Evolutionary conservation across 2,888 invertebrate genomes (phyloP).

Genomic region (Chrysodeixis includens): DNA sequence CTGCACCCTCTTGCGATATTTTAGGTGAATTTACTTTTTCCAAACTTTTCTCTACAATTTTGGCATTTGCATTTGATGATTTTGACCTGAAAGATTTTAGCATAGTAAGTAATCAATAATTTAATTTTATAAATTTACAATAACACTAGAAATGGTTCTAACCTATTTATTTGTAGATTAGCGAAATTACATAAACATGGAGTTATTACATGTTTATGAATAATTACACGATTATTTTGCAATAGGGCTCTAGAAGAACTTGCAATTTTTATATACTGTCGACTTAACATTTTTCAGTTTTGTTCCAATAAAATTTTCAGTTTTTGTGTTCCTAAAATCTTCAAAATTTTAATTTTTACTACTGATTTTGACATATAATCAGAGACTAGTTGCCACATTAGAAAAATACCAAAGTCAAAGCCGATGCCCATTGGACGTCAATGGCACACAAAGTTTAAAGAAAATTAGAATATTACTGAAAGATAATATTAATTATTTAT

Average conservation of each 20-base stretch:
- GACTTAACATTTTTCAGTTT: slow-evolving; percentile 71
- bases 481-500: too few species aligned
- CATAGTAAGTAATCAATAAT: background rate
- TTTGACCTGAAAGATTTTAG: slow-evolving; percentile 34
- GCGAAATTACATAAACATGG: slow-evolving; percentile 46
- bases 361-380: background rate
- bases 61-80: background rate
- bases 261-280: slow-evolving; percentile 72
- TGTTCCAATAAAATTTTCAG: slow-evolving; percentile 12
- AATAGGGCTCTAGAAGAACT: slow-evolving; percentile 63
- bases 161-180: slow-evolving; percentile 60
- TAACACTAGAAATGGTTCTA: slow-evolving; percentile 39
- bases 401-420: background rate
- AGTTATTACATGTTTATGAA: slow-evolving; percentile 51
- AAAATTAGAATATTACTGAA: too few species aligned
- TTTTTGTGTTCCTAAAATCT: slow-evolving; percentile 22
- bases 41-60: slow-evolving; percentile 14
- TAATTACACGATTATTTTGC: slow-evolving; percentile 54
- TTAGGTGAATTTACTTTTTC: slow-evolving; percentile 1
- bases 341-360: slow-evolving; percentile 27
- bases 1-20: slow-evolving; percentile 14
- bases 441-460: too few species aligned
- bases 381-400: slow-evolving; percentile 6
- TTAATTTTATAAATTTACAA: background rate
- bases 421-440: too few species aligned